phyloP scores from a whole-genome alignment of 2,888 invertebrate species.

The Ecliptopera silaceata region DNA sequence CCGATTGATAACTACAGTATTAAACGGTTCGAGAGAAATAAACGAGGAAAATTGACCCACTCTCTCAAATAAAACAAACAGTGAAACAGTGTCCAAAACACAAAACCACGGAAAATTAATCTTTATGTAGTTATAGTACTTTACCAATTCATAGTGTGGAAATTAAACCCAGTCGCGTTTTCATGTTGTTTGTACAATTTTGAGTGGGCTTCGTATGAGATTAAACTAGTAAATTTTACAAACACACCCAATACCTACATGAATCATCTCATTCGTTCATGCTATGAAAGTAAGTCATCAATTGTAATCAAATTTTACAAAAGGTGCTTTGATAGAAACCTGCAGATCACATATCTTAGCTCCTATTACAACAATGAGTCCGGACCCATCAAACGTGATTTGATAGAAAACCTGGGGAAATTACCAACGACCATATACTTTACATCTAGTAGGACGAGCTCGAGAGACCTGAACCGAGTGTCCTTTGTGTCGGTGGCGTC shows the following conservation, averaged over 20 bases:
- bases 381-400: constrained; percentile 18
- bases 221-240: constrained; percentile 20
- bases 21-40: constrained; percentile 32
- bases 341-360: constrained; percentile 5
- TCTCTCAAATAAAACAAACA: constrained; percentile 37
- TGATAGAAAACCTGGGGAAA: constrained; percentile 13
- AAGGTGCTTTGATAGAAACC: constrained; percentile 11
- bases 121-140: constrained; percentile 10
- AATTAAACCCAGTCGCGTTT: constrained; percentile 17
- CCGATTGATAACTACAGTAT: constrained; percentile 21
- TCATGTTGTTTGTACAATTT: constrained; percentile 24
- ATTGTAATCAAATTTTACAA: background rate
- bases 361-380: constrained; percentile 14
- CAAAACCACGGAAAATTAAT: constrained; percentile 13
- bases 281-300: background rate
- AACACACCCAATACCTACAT: background rate
- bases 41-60: constrained; percentile 41
- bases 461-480: constrained; percentile 41
- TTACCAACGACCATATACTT: constrained; percentile 45
- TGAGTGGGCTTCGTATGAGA: constrained; percentile 8
- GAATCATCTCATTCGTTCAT: background rate
- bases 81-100: constrained; percentile 29
- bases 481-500: constrained; percentile 55
- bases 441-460: constrained; percentile 59
- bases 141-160: constrained; percentile 26